Base-by-base conservation (phyloP, 1,140 invertebrate genomes). In the Lepidostoma basale region DNA sequence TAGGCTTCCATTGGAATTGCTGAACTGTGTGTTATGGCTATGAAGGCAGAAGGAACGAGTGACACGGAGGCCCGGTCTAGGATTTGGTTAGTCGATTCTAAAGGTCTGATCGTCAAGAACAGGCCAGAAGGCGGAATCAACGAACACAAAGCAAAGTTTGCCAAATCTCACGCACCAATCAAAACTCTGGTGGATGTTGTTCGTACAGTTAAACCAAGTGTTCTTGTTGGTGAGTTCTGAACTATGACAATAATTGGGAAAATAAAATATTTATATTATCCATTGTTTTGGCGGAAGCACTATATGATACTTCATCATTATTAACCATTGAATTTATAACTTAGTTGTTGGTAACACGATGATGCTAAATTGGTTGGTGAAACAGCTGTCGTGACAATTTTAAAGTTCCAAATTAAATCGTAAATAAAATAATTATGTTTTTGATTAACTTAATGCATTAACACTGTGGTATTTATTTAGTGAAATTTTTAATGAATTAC, bases 1-100 rank as follows among this genome's bases (percentile, higher is more conserved):
- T 65, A 91, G 89, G 92, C 94, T 4, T 88, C 92, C 0, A 78
- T 96, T 16, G 95, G 96, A 54, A 97, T 97, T 74, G 96, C 96
- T 0, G 84, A 88, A 73, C 77, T 98, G 10, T 92, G 94, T 74
- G 87, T 94, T 0, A 92, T 93, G 87, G 91, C 94, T 1, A 95
- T 98, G 92, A 84, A 87, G 68, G 86, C 87, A 8, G 92, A 95
- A 79, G 95, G 95, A 1, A 78, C 89, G 0, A 79, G 83, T 0
- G 86, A 89, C 25, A 83, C 84, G 33, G 89, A 93, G 14, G 96
- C 96, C 0, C 81, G 83, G 3, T 77, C 77, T 0, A 90, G 88
- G 69, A 90, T 95, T 67, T 94, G 92, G 76, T 83, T 96, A 69
- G 89, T 94, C 63, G 92, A 86, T 76, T 82, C 79, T 1, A 78